These are phyloP conservation scores for Subanguina moxae DNA, from an alignment of 1,140 invertebrate species.

Conservation along the genomic window DNA sequence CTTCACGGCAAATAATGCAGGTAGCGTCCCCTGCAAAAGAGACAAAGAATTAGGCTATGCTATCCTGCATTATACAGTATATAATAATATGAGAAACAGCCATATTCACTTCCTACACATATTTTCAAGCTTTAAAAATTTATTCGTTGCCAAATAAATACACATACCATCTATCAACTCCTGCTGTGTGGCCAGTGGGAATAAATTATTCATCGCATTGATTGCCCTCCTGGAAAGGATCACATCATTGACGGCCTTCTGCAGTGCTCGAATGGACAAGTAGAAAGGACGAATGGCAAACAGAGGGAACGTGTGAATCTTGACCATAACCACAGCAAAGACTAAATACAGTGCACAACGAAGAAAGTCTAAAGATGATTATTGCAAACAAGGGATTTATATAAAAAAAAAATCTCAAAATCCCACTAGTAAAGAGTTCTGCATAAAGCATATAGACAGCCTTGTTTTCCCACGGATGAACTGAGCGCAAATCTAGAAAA, in stretches of 20 bases:
- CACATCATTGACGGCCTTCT: conserved; percentile 95
- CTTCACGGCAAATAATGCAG: conserved; percentile 96
- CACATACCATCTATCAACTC: conserved; percentile 63
- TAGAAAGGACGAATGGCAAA: conserved; percentile 99
- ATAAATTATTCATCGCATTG: conserved; percentile 59
- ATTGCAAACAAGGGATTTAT: too few species aligned
- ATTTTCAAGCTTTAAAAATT: too few species aligned
- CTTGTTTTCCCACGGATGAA: conserved; percentile 98
- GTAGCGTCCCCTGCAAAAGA: conserved; percentile 80
- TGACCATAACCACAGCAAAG: conserved; percentile 93
- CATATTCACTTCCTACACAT: too few species aligned
- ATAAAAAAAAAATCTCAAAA: too few species aligned
- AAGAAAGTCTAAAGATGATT: conserved; percentile 64
- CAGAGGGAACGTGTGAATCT: conserved; percentile 88
- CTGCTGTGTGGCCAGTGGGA: conserved; percentile 89
- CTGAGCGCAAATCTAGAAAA: conserved; percentile 67
- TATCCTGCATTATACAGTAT: too few species aligned
- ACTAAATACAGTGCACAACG: conserved; percentile 84
- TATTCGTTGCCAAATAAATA: not conserved
- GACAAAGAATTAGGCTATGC: conserved; percentile 19
- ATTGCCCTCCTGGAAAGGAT: conserved; percentile 84
- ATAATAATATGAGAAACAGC: too few species aligned
- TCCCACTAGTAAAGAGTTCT: conserved; percentile 83
- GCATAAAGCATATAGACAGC: conserved; percentile 93
- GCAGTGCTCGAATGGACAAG: conserved; percentile 91